Evolutionary conservation across 2,113 vertebrate genomes (phyloP).

Genomic region (Pleuronectes platessa): DNA sequence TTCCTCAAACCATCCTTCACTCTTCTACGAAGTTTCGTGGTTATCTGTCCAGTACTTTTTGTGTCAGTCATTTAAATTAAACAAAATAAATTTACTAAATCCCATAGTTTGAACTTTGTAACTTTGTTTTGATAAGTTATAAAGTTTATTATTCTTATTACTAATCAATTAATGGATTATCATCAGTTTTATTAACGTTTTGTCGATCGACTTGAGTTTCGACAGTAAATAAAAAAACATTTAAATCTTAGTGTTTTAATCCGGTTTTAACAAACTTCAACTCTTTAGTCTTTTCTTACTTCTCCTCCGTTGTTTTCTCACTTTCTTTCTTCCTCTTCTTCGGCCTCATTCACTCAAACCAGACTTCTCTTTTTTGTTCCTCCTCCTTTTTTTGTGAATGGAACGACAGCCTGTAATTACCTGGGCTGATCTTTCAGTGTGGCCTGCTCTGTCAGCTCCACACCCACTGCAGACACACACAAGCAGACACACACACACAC

Average conservation of each 20-base stretch:
- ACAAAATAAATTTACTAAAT: no score
- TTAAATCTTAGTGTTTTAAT: neutral
- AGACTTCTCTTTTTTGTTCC: slow-evolving; percentile 32
- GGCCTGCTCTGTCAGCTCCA: slow-evolving; percentile 76
- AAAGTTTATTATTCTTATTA: no score
- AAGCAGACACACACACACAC: slow-evolving; percentile 12
- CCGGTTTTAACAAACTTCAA: neutral
- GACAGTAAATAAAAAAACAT: neutral
- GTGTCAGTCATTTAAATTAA: no score
- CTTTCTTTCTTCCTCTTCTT: slow-evolving; percentile 34
- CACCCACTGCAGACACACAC: slow-evolving; percentile 64
- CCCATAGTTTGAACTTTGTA: no score
- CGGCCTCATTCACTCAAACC: slow-evolving; percentile 32
- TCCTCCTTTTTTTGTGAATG: slow-evolving; percentile 70
- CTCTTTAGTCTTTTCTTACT: neutral
- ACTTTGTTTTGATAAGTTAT: no score
- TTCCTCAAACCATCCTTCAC: no score
- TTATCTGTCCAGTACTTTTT: no score
- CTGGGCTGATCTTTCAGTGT: slow-evolving; percentile 74
- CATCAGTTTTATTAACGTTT: no score
- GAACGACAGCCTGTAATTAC: slow-evolving; percentile 77
- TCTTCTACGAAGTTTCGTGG: no score
- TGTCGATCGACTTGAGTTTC: neutral
- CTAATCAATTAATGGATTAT: no score
- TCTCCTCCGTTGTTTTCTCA: slow-evolving; percentile 32